These are phyloP conservation scores for Odontamblyopus lacepedii DNA, from an alignment of 2,797 vertebrate genomes.

Conservation along the genomic window DNA sequence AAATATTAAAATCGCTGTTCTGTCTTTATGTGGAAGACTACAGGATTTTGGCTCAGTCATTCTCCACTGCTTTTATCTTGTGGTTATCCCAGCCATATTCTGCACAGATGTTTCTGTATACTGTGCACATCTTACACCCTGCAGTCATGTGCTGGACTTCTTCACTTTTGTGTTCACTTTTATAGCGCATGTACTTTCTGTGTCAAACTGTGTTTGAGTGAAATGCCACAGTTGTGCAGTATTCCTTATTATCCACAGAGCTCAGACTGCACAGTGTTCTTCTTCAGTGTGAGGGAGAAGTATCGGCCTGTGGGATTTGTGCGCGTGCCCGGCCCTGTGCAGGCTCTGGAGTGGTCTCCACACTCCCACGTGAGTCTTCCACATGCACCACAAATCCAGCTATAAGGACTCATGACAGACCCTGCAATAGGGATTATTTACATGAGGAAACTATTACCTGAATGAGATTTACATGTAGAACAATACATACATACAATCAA, in stretches of 20 bases:
- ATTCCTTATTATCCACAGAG: conserved; percentile 72
- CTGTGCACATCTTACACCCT: no score
- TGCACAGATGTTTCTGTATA: no score
- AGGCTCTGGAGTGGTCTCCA: conserved; percentile 87
- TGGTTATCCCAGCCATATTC: no score
- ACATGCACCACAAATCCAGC: not conserved
- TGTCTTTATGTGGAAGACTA: no score
- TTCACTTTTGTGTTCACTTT: not conserved
- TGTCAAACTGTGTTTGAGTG: not conserved
- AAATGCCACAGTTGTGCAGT: not conserved
- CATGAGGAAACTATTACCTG: not conserved
- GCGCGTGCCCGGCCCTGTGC: conserved; percentile 87
- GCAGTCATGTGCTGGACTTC: not conserved
- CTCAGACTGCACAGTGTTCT: conserved; percentile 90
- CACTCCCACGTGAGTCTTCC: conserved; percentile 80
- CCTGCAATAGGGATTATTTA: not conserved
- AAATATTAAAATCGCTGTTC: no score
- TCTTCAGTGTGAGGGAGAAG: conserved; percentile 82
- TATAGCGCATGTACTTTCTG: not conserved
- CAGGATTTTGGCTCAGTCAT: no score
- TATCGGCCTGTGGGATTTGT: conserved; percentile 89
- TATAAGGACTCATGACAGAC: no score
- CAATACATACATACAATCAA: not conserved
- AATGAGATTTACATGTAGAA: not conserved
- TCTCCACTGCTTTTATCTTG: no score